Conservation (phyloP, 2,888 invertebrate species). For the Nephrocerus scutellatus region DNA sequence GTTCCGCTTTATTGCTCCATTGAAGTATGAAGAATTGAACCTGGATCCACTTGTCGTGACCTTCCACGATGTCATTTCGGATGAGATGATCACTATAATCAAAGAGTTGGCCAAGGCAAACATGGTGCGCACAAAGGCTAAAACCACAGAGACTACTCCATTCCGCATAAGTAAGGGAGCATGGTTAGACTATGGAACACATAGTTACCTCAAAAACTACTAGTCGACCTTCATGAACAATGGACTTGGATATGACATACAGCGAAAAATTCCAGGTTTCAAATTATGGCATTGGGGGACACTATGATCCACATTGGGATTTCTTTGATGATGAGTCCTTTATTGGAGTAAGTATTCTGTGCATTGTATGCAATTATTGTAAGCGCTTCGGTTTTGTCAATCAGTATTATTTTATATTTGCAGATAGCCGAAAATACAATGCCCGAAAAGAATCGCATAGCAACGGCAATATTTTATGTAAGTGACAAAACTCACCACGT, state of each 20-base stretch:
- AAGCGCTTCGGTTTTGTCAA: neutral
- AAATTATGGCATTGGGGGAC: slow-evolving; percentile 66
- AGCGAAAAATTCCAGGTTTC: slow-evolving; percentile 60
- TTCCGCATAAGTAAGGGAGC: slow-evolving; percentile 60
- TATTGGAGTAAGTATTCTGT: neutral
- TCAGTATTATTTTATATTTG: slow-evolving; percentile 1
- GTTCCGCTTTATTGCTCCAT: slow-evolving; percentile 33
- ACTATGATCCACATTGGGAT: slow-evolving; percentile 59
- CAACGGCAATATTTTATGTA: slow-evolving; percentile 93
- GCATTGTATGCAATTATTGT: neutral
- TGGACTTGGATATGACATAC: slow-evolving; percentile 51
- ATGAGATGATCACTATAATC: slow-evolving; percentile 50
- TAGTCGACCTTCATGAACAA: slow-evolving; percentile 60
- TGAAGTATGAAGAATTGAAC: slow-evolving; percentile 51
- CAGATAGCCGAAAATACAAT: no score
- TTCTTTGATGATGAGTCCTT: slow-evolving; percentile 52
- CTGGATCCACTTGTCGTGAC: slow-evolving; percentile 52
- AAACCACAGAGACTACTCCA: no score
- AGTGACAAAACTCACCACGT: slow-evolving; percentile 48
- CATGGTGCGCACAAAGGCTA: slow-evolving; percentile 49
- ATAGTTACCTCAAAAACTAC: slow-evolving; percentile 21
- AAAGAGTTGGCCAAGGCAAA: slow-evolving; percentile 50
- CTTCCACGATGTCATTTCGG: slow-evolving; percentile 53
- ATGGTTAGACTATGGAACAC: slow-evolving; percentile 44
- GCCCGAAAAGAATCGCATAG: slow-evolving; percentile 82